Evolutionary conservation across 2,888 invertebrate genomes (phyloP).

Genomic region (Drosophila emarginata): DNA sequence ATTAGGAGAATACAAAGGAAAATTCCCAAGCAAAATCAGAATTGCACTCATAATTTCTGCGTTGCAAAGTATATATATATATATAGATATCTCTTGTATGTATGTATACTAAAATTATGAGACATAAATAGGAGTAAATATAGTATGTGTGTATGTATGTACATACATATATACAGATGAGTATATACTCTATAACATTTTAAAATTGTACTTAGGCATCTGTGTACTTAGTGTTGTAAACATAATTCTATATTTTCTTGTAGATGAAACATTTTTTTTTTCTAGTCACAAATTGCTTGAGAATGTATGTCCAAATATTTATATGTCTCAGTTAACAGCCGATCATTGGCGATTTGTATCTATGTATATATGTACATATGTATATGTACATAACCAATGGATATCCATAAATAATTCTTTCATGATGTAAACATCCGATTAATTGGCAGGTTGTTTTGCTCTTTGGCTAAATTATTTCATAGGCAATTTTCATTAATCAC

Average conservation of each 20-base stretch:
- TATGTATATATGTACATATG: neutral
- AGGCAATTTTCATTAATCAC: neutral
- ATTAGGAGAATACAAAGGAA: no score
- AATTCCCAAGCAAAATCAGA: no score
- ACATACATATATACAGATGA: no score
- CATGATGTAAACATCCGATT: conserved; percentile 17
- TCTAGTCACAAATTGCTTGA: conserved; percentile 5
- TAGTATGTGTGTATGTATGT: no score
- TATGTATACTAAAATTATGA: no score
- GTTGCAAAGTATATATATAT: no score
- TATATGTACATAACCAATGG: no score
- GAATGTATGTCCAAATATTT: conserved; percentile 11
- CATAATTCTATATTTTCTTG: neutral
- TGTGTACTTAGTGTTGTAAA: neutral
- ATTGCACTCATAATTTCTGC: no score
- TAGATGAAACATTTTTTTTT: neutral
- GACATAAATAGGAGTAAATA: no score
- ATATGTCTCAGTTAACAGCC: neutral
- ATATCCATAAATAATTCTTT: conserved; percentile 2
- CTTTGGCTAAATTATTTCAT: conserved; percentile 1
- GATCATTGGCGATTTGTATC: neutral
- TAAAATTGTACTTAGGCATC: neutral
- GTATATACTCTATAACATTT: neutral
- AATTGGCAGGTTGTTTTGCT: conserved; percentile 7
- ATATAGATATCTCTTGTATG: no score